phyloP scores from a whole-genome alignment of 2,888 invertebrate genomes.

The Xylota segnis region DNA sequence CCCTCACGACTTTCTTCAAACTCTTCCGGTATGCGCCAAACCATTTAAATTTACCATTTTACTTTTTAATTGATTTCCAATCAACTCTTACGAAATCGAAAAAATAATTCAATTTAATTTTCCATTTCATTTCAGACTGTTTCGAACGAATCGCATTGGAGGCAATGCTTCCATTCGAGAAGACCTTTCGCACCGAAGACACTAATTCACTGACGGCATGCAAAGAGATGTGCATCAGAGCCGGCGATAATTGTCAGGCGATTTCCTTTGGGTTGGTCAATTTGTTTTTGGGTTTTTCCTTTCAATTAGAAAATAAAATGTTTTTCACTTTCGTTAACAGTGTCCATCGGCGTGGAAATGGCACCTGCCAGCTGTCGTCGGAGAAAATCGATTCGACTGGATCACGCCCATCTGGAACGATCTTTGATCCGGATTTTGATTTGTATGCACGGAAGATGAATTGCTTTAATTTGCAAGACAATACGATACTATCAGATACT shows the following conservation, averaged over 20 bases:
- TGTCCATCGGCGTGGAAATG: slow-evolving; percentile 87
- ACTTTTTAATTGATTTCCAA: slow-evolving; percentile 21
- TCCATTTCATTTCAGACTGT: slow-evolving; percentile 85
- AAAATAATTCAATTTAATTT: slow-evolving; percentile 40
- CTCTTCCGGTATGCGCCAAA: slow-evolving; percentile 24
- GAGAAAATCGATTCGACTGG: slow-evolving; percentile 85
- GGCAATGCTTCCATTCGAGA: slow-evolving; percentile 86
- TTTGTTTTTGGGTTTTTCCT: slow-evolving; percentile 31
- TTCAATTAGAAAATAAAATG: slow-evolving; percentile 28
- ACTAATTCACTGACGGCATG: slow-evolving; percentile 87
- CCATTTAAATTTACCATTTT: slow-evolving; percentile 33
- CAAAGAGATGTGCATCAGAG: slow-evolving; percentile 87
- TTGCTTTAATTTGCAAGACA: slow-evolving; percentile 84
- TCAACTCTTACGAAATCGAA: slow-evolving; percentile 4
- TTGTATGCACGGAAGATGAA: slow-evolving; percentile 86
- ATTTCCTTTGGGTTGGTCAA: slow-evolving; percentile 87
- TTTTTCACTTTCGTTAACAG: slow-evolving; percentile 82
- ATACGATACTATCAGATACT: slow-evolving; percentile 79
- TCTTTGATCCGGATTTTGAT: slow-evolving; percentile 87
- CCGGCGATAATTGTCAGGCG: slow-evolving; percentile 87
- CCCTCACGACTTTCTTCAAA: slow-evolving; percentile 6
- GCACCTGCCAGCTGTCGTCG: slow-evolving; percentile 86
- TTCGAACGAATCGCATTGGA: slow-evolving; percentile 88
- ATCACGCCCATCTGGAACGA: slow-evolving; percentile 85
- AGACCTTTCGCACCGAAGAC: slow-evolving; percentile 87